Conservation (phyloP, 2,888 invertebrate genomes). For the Luffia ferchaultella region DNA sequence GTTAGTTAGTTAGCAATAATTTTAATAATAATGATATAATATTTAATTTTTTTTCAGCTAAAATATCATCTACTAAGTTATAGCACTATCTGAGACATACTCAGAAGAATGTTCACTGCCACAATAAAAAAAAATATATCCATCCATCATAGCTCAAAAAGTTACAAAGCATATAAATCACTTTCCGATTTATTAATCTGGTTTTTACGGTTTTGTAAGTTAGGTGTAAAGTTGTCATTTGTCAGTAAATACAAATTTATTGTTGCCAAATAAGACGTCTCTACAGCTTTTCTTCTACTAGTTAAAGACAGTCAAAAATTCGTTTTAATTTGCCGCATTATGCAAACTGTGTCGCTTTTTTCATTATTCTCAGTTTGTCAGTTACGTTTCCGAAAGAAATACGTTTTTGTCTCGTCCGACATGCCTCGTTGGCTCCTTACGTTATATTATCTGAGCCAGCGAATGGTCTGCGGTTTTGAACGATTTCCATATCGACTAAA, state of each 20-base stretch:
- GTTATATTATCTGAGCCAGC: conserved; percentile 43
- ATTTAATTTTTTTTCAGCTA: too few species aligned
- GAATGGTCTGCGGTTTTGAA: conserved; percentile 46
- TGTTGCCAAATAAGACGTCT: background rate
- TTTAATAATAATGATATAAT: too few species aligned
- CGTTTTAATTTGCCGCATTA: conserved; percentile 53
- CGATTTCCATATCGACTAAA: conserved; percentile 37
- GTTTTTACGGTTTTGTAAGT: too few species aligned
- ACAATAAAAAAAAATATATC: too few species aligned
- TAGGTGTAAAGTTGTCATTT: too few species aligned
- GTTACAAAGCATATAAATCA: too few species aligned
- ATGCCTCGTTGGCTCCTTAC: conserved; percentile 39
- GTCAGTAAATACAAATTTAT: background rate
- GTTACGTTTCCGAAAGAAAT: conserved; percentile 52
- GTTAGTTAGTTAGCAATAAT: too few species aligned
- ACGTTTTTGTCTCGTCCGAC: conserved; percentile 52
- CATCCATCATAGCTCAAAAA: background rate
- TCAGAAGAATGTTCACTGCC: too few species aligned
- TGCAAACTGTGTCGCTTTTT: conserved; percentile 45
- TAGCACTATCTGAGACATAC: too few species aligned
- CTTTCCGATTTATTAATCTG: too few species aligned
- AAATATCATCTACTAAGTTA: too few species aligned
- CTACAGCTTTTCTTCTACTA: conserved; percentile 19
- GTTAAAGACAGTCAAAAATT: conserved; percentile 44
- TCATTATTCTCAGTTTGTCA: conserved; percentile 46